Evolutionary conservation across 2,888 invertebrate species (phyloP).

Genomic region (Caradrina clavipalpis): DNA sequence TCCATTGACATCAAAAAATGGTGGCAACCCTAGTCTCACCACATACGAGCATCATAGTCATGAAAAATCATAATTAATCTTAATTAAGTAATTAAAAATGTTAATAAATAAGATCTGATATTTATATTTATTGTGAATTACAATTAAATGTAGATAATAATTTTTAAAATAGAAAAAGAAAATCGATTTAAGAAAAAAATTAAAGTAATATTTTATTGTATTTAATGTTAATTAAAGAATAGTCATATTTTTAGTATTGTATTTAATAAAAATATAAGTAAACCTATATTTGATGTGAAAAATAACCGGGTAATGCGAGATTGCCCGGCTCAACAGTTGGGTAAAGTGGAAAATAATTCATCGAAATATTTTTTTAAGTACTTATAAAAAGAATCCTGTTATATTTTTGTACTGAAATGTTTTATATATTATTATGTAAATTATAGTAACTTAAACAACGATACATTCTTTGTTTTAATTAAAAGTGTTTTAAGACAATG

Average conservation of each 20-base stretch:
- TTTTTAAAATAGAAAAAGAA: slow-evolving; percentile 2
- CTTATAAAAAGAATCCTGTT: slow-evolving; percentile 26
- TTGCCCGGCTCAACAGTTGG: background rate
- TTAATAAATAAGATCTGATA: slow-evolving; percentile 2
- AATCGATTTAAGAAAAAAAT: background rate
- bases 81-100: background rate
- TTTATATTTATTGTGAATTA: background rate
- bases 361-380: slow-evolving; percentile 15
- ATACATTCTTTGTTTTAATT: slow-evolving; percentile 27
- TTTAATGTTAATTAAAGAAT: slow-evolving; percentile 39
- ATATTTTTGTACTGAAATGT: slow-evolving; percentile 54
- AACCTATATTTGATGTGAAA: slow-evolving; percentile 8
- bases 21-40: too few species aligned
- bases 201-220: slow-evolving; percentile 13
- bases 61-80: slow-evolving; percentile 3
- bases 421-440: slow-evolving; percentile 57
- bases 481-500: too few species aligned
- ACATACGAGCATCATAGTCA: slow-evolving; percentile 6
- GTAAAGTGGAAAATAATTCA: slow-evolving; percentile 8
- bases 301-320: slow-evolving; percentile 12
- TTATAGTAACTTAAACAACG: slow-evolving; percentile 51
- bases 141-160: background rate
- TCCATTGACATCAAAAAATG: too few species aligned
- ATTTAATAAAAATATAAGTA: slow-evolving; percentile 25
- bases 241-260: slow-evolving; percentile 47